Base-by-base conservation (phyloP, 2,888 invertebrate genomes). In the Catocala sponsa region DNA sequence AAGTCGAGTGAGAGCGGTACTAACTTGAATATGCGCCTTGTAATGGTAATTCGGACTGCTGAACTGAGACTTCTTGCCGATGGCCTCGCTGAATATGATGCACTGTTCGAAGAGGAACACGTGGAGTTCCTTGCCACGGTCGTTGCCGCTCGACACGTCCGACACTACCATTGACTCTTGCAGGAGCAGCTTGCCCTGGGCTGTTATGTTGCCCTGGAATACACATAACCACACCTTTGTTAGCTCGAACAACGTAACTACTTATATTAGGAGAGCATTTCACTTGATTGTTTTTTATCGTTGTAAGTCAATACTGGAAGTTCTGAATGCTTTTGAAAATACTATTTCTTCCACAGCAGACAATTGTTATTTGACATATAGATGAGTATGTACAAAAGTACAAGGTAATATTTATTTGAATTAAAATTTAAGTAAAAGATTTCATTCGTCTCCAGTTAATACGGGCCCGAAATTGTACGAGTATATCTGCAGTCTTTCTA, bases 61-160 rank as follows among this genome's bases (percentile, higher is more conserved):
- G 90, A 98, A 99, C 88, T 98, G 98, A 49, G 97, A 98, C 90
- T 98, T 98, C 90, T 97, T 97, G 74, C 98, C 98, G 56, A 98
- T 97, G 60, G 98, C 97, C 86, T 99, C 99, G 80, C 99, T 98
- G 91, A 99, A 98, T 81, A 99, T 98, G 78, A 99, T 97, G 85
- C 98, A 98, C 93, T 99, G 99, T 88, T 99, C 99, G 88, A 99
- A 99, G 54, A 99, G 96, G 95, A 99, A 99, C 69, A 99, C 98
- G 90, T 99, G 98, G 83, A 98, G 95, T 79, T 99, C 99, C 82
- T 98, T 90, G 65, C 83, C 85, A 68, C 87, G 89, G 63, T 91
- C 91, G 65, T 80, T 88, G 57, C 85, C 85, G 70, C 93, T 93
- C 12, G 95, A 95, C 69, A 95, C 91, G 79, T 98, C 98, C 0